Conservation (phyloP, 2,113 vertebrate genomes). For the Cheirogaleus medius region DNA sequence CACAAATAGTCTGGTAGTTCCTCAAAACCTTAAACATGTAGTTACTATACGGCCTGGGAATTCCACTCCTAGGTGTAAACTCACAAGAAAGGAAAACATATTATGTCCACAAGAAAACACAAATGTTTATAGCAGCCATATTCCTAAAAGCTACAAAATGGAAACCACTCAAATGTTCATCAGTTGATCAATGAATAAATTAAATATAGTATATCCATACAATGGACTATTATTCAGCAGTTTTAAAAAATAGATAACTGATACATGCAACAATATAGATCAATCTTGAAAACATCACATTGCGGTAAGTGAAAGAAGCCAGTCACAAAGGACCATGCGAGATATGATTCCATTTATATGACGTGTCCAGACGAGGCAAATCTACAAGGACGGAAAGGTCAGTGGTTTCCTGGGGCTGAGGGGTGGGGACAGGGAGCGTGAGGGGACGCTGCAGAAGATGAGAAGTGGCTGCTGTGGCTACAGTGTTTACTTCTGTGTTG, state of each 20-base stretch:
- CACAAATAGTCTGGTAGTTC: not conserved
- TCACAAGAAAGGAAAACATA: not conserved
- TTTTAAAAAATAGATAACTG: not conserved
- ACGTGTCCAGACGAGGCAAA: not conserved
- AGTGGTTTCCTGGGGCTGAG: too few relatives aligned
- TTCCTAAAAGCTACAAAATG: not conserved
- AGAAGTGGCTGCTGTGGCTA: too few relatives aligned
- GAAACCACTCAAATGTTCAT: not conserved
- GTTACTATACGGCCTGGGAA: not conserved
- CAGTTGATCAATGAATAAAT: not conserved
- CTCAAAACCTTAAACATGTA: not conserved
- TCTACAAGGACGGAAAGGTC: too few relatives aligned
- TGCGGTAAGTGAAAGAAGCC: not conserved
- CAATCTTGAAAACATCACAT: not conserved
- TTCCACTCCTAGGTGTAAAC: not conserved
- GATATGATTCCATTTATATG: fast-evolving
- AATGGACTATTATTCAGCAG: not conserved
- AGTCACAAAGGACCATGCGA: not conserved
- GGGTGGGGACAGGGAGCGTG: too few relatives aligned
- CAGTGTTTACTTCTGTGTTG: not conserved
- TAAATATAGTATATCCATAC: not conserved
- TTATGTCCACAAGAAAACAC: not conserved
- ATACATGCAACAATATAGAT: not conserved
- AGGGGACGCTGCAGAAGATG: fast-evolving
- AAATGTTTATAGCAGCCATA: not conserved